These are phyloP conservation scores for Carcharodon carcharias DNA, from an alignment of 2,797 vertebrate genomes.

Conservation along the genomic window DNA sequence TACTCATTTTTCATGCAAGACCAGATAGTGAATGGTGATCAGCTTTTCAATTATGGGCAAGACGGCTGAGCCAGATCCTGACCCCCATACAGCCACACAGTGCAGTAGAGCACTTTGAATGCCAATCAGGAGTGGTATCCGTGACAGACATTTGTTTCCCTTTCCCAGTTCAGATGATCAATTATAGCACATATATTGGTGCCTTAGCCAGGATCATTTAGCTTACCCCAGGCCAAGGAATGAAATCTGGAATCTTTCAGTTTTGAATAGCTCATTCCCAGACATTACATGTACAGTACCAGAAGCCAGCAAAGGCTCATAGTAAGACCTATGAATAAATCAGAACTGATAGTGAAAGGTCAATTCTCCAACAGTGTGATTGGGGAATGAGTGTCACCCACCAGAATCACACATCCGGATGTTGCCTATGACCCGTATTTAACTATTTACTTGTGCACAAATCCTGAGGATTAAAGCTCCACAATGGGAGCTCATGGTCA, in stretches of 20 bases:
- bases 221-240: not conserved
- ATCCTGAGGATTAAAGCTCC: not conserved
- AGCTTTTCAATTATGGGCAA: not conserved
- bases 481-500: not conserved
- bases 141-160: no score
- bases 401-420: not conserved
- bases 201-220: not conserved
- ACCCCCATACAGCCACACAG: not conserved
- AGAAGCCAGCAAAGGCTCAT: not conserved
- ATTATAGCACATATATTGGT: not conserved
- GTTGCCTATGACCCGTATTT: not conserved
- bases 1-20: not conserved
- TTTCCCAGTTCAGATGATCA: not conserved
- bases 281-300: not conserved
- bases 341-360: not conserved
- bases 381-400: not conserved
- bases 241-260: not conserved
- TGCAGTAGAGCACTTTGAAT: not conserved
- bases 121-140: not conserved
- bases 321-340: not conserved
- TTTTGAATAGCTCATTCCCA: not conserved
- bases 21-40: no score
- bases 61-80: not conserved
- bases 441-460: not conserved
- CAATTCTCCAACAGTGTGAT: not conserved